These are phyloP conservation scores for Tipula lateralis DNA, from an alignment of 2,888 invertebrate species.

Conservation along the genomic window DNA sequence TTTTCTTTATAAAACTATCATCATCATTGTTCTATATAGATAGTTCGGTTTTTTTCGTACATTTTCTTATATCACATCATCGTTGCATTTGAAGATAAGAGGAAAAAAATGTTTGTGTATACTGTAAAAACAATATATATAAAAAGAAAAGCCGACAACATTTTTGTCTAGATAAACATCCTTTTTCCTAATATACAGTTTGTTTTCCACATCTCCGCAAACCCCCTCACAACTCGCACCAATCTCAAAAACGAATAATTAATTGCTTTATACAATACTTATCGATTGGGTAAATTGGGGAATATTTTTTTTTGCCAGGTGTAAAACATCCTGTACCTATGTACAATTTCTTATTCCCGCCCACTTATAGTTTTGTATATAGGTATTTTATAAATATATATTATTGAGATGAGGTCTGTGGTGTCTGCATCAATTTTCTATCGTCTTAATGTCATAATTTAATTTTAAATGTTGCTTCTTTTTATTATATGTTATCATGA, in stretches of 20 bases:
- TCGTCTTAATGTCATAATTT: conserved; percentile 11
- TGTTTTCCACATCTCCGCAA: background rate
- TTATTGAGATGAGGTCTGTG: background rate
- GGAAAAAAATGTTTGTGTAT: background rate
- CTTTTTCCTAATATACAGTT: background rate
- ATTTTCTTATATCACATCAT: too few species aligned
- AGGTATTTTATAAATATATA: background rate
- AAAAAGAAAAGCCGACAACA: background rate
- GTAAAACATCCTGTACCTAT: background rate
- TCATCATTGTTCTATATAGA: background rate
- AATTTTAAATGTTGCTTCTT: background rate
- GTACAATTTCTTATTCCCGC: background rate
- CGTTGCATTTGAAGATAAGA: background rate
- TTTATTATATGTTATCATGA: background rate
- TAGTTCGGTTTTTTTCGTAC: background rate
- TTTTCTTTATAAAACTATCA: background rate
- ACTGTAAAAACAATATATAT: background rate
- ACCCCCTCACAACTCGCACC: background rate
- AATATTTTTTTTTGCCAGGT: background rate
- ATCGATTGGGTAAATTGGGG: background rate
- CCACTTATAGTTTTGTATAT: background rate
- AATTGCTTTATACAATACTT: background rate
- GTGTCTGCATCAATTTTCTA: background rate
- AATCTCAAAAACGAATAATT: background rate
- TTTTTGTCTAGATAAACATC: background rate